Base-by-base conservation (phyloP, 2,888 invertebrate species). In the Agriotes lineatus region DNA sequence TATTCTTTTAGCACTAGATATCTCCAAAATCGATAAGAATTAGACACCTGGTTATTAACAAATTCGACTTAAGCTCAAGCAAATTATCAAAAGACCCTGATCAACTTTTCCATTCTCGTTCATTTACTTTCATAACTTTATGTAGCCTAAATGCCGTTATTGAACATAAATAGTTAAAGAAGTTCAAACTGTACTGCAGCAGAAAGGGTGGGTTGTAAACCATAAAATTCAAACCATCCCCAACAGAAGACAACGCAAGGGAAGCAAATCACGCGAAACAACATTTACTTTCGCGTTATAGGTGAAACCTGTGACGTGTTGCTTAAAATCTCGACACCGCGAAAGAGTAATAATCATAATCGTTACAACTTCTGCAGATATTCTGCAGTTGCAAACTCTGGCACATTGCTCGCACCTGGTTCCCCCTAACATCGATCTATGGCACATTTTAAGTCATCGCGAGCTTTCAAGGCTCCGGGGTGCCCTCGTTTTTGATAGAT, bases 341-440 rank as follows among this genome's bases (percentile, higher is more conserved):
- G 71, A 73, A 74, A 74, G 73, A 71, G 74, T 75, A 75, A 76
- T 76, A 76, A 75, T 76, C 76, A 72, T 76, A 74, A 76, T 74
- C 76, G 74, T 76, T 75, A 75, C 64, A 71, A 71, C 70, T 72
- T 69, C 70, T 65, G 57, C 62, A 71, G 67, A 67, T 70, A 68
- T 65, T 67, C 61, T 69, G 63, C 64, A 67, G 64, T 72, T 70
- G 68, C 69, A 70, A 72, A 74, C 72, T 73, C 67, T 63, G 45
- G 52, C 68, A 72, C 72, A 72, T 74, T 70, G 59, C 67, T 67
- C 56, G 60, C 73, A 74, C 73, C 73, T 74, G 73, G 62, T 33
- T 45, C 69, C 33, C 60, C 19, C 67, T 67, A 70, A 63, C 65
- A 73, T 73, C 72, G 70, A 73, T 73, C 50, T 68, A 68, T 50